These are phyloP conservation scores for Gila robusta DNA, from an alignment of 2,797 vertebrate genomes.

Conservation along the genomic window DNA sequence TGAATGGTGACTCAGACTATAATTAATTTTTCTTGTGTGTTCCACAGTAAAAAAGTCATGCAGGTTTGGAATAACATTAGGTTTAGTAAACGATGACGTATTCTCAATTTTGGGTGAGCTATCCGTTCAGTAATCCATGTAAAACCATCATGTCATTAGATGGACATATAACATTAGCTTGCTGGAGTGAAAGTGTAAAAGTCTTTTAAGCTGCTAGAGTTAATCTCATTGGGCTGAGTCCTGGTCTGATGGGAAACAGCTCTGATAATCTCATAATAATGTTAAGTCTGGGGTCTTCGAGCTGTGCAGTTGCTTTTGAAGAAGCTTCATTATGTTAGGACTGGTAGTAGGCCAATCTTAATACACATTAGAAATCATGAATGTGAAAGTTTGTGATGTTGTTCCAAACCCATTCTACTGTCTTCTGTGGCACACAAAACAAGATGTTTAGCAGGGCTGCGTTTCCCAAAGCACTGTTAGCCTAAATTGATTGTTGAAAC, in stretches of 20 bases:
- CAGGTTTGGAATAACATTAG: not conserved
- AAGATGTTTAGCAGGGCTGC: not conserved
- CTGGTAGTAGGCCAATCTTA: too few species aligned
- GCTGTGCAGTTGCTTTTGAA: not conserved
- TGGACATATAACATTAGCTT: not conserved
- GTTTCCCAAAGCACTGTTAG: too few species aligned
- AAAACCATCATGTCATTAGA: not conserved
- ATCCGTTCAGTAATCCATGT: not conserved
- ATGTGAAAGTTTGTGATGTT: not conserved
- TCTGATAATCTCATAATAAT: constrained; percentile 32
- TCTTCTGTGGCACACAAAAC: not conserved
- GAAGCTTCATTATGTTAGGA: constrained; percentile 1
- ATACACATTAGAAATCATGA: not conserved
- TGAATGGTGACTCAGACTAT: not conserved
- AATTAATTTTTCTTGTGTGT: not conserved
- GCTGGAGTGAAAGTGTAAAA: constrained; percentile 33
- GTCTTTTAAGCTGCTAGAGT: constrained; percentile 38
- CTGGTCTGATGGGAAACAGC: not conserved
- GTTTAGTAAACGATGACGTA: not conserved
- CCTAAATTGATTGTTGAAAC: too few species aligned
- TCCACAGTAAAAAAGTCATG: not conserved
- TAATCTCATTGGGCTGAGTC: constrained; percentile 29
- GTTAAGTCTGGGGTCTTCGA: not conserved
- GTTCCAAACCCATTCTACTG: not conserved
- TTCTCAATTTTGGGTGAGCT: not conserved